Conservation (phyloP, 2,888 invertebrate species). For the Diachrysia chrysitis region DNA sequence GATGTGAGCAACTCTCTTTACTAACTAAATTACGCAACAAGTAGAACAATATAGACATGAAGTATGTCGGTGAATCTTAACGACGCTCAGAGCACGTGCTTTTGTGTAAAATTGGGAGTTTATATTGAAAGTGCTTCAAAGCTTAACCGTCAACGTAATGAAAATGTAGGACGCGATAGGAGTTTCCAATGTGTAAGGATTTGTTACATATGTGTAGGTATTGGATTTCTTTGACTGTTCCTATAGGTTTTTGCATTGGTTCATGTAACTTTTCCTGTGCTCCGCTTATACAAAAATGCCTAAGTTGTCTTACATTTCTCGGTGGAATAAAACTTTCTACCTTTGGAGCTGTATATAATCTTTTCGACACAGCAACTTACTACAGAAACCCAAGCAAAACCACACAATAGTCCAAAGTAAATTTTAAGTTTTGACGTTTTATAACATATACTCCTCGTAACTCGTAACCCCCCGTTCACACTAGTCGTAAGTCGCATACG, state of each 20-base stretch:
- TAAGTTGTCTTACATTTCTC: not conserved
- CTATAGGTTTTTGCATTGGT: not conserved
- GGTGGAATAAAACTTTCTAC: too few relatives aligned
- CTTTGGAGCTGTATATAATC: not conserved
- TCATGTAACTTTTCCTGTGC: not conserved
- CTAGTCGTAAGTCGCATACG: too few relatives aligned
- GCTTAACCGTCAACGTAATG: slow-evolving; percentile 3
- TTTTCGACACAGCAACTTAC: not conserved
- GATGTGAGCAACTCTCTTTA: slow-evolving; percentile 17
- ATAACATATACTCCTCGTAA: too few relatives aligned
- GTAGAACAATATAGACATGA: slow-evolving; percentile 12
- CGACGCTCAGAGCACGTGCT: slow-evolving; percentile 2
- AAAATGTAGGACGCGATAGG: slow-evolving; percentile 2
- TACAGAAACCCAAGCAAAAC: not conserved
- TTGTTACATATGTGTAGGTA: not conserved
- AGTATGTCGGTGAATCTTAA: slow-evolving; percentile 1
- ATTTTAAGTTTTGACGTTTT: too few relatives aligned
- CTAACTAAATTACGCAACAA: slow-evolving; percentile 32
- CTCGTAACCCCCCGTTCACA: too few relatives aligned
- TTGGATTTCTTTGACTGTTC: not conserved
- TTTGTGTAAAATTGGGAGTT: slow-evolving; percentile 10
- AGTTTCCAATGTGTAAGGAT: not conserved
- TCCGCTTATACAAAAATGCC: not conserved
- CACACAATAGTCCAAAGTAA: too few relatives aligned
- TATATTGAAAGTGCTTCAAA: not conserved